A percentile compares a stretch with the other conserved stretches of the same genome.
phyloP scores from a whole-genome alignment of 2,888 invertebrate genomes.

The Amphimallon solstitiale region DNA sequence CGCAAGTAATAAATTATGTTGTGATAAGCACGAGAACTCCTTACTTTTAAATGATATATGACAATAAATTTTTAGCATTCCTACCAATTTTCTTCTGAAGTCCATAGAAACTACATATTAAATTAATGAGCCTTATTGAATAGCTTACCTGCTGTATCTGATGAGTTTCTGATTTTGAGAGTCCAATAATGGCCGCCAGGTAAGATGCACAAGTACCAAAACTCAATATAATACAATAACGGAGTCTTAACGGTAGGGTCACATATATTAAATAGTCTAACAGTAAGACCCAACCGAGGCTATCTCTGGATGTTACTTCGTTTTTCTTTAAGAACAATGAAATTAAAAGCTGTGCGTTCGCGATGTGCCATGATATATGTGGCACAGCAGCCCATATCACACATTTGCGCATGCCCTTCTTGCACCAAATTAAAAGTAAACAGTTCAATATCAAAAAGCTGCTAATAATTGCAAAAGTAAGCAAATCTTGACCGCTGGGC shows the following conservation, averaged over 20 bases:
- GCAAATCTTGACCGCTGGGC: constrained; percentile 65
- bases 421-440: constrained; percentile 60
- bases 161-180: constrained; percentile 66
- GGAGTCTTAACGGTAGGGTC: constrained; percentile 75
- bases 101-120: too few species aligned
- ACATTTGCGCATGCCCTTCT: constrained; percentile 53
- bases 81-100: not conserved
- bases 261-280: constrained; percentile 79
- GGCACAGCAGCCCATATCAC: constrained; percentile 69
- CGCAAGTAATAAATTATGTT: too few species aligned
- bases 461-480: constrained; percentile 58
- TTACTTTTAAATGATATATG: too few species aligned
- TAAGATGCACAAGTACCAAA: constrained; percentile 71
- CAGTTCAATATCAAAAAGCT: constrained; percentile 60
- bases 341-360: constrained; percentile 70
- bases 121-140: not conserved
- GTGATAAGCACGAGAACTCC: too few species aligned
- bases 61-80: too few species aligned
- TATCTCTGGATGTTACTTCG: constrained; percentile 71
- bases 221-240: constrained; percentile 71
- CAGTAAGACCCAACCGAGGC: constrained; percentile 77
- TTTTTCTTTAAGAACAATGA: constrained; percentile 71
- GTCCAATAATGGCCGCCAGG: constrained; percentile 68
- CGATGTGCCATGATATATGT: constrained; percentile 73
- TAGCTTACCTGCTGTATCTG: constrained; percentile 64